These are phyloP conservation scores for Brassicogethes aeneus DNA, from an alignment of 2,888 invertebrate genomes.

Conservation along the genomic window DNA sequence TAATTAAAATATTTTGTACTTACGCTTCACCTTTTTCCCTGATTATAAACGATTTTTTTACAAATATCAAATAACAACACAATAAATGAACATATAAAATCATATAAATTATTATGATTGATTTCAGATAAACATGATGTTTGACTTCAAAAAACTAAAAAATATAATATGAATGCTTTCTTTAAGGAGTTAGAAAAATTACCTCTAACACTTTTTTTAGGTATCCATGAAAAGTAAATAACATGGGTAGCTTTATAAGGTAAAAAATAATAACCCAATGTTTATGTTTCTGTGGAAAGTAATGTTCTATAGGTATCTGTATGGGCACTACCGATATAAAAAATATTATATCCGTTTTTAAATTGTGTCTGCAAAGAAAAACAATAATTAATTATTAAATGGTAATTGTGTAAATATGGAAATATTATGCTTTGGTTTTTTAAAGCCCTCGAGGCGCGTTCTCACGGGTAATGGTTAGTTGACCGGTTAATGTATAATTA, in stretches of 20 bases:
- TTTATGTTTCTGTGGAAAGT: neutral
- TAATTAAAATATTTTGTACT: neutral
- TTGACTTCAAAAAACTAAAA: slow-evolving; percentile 15
- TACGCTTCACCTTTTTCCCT: too few species aligned
- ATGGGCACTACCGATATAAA: slow-evolving; percentile 29
- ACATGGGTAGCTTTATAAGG: slow-evolving; percentile 11
- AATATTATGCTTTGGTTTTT: too few species aligned
- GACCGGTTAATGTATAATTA: too few species aligned
- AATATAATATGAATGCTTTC: neutral
- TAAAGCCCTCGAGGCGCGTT: too few species aligned
- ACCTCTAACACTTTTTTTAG: slow-evolving; percentile 2
- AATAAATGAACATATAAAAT: slow-evolving; percentile 16
- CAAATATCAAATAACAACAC: slow-evolving; percentile 14
- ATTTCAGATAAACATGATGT: slow-evolving; percentile 11
- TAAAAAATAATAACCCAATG: neutral
- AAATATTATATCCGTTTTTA: slow-evolving; percentile 28
- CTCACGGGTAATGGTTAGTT: too few species aligned
- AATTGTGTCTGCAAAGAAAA: slow-evolving; percentile 29
- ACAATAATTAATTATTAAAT: neutral
- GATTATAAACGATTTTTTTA: slow-evolving; percentile 4
- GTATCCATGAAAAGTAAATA: slow-evolving; percentile 13
- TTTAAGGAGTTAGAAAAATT: neutral
- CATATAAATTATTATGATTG: slow-evolving; percentile 10
- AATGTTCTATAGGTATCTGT: neutral
- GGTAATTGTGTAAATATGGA: neutral